Evolutionary conservation across 2,888 invertebrate genomes (phyloP).

Genomic region (Oscheius sp.): DNA sequence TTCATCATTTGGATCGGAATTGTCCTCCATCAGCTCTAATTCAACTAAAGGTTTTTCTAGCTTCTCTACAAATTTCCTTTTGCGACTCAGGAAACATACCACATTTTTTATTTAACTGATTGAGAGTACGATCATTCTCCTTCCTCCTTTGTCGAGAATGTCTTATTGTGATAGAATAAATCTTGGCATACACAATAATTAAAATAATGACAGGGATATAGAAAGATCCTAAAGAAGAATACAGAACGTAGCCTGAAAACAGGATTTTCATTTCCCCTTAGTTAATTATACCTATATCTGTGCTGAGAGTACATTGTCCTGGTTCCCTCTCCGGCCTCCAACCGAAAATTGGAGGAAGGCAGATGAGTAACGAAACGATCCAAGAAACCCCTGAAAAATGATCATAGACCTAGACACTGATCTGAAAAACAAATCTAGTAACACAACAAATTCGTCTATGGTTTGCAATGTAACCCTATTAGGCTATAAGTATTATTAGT

Average conservation of each 20-base stretch:
- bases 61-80: too few relatives aligned
- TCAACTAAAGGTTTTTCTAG: slow-evolving; percentile 21
- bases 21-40: slow-evolving; percentile 44
- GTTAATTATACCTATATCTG: slow-evolving; percentile 45
- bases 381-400: slow-evolving; percentile 62
- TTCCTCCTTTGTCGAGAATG: slow-evolving; percentile 66
- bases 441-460: too few relatives aligned
- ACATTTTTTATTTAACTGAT: slow-evolving; percentile 39
- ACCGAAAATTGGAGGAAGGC: slow-evolving; percentile 68
- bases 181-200: slow-evolving; percentile 68
- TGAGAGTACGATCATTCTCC: slow-evolving; percentile 66
- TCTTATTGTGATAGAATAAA: slow-evolving; percentile 67
- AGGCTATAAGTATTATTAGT: too few relatives aligned
- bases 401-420: not conserved
- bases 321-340: slow-evolving; percentile 61
- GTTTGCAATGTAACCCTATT: too few relatives aligned
- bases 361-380: slow-evolving; percentile 68
- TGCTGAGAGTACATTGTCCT: slow-evolving; percentile 54
- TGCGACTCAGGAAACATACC: too few relatives aligned
- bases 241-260: slow-evolving; percentile 84
- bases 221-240: slow-evolving; percentile 97
- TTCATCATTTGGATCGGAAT: slow-evolving; percentile 53
- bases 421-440: not conserved
- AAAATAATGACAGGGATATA: slow-evolving; percentile 89
- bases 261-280: not conserved